Conservation (phyloP, 2,888 invertebrate genomes). For the Brachyopa scutellaris region DNA sequence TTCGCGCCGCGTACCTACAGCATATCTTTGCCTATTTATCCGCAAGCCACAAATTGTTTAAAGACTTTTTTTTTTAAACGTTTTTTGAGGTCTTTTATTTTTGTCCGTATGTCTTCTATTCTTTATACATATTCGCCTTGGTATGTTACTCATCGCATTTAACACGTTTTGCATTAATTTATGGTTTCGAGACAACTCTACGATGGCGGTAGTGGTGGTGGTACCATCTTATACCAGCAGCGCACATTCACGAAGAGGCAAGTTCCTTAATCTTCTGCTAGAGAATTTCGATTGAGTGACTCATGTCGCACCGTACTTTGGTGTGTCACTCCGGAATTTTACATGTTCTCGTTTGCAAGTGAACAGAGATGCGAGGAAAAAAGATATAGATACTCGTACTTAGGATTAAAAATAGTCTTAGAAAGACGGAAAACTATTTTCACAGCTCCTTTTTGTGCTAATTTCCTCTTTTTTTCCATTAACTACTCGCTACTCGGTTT, state of each 20-base stretch:
- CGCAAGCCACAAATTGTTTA: conserved; percentile 44
- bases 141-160: conserved; percentile 34
- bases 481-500: too few relatives aligned
- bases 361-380: conserved; percentile 17
- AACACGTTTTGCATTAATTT: conserved; percentile 60
- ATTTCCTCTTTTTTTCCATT: too few relatives aligned
- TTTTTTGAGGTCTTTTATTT: conserved; percentile 3
- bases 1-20: neutral
- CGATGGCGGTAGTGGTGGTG: conserved; percentile 41
- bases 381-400: neutral
- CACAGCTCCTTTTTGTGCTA: conserved; percentile 3
- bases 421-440: conserved; percentile 22
- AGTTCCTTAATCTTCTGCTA: conserved; percentile 22
- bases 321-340: conserved; percentile 64
- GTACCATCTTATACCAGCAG: neutral
- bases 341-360: conserved; percentile 52
- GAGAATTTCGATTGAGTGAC: conserved; percentile 38
- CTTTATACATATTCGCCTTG: conserved; percentile 9
- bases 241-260: too few relatives aligned
- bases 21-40: conserved; percentile 25
- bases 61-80: conserved; percentile 17
- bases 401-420: conserved; percentile 34
- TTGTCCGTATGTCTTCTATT: conserved; percentile 32
- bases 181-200: conserved; percentile 21
- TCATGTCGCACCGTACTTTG: conserved; percentile 26